Base-by-base conservation (phyloP, 2,797 vertebrate species). In the Borostomias antarcticus region DNA sequence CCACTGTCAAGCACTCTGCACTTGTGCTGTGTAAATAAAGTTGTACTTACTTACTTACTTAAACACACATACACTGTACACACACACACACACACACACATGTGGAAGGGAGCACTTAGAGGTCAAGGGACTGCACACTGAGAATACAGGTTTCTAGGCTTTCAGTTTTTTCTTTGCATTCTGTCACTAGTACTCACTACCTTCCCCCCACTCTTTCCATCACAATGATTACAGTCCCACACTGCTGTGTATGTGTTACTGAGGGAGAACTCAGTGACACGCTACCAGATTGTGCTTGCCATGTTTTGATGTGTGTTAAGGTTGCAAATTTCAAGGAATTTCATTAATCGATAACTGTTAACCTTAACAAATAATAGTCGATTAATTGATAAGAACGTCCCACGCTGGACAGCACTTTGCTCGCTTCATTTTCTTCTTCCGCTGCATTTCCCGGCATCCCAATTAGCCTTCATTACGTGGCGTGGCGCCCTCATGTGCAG, bases 231-330 rank as follows among this genome's bases (percentile, higher is more conserved):
- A 29, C n/a, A 25, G 5, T 43, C 2, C 29, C n/a, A 19, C n/a
- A 35, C 43, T 26, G 29, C 5, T 62, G 50, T 45, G 51, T 30
- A 7, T 23, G 26, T 58, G 51, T 63, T 6, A 50, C 53, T 17
- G 1, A n/a, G 1, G 32, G 13, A 23, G 19, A 17, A 43, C n/a
- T 17, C 5, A 43, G n/a, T n/a, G 1, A 43, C n/a, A 17, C 11
- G 40, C 2, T n/a, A 43, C n/a, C n/a, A n/a, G n/a, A 43, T 43
- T 43, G 40, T 43, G 40, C 40, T 43, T 2, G 40, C 40, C 11
- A 17, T n/a, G 15, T 15, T 43, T n/a, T 43, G 40, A 43, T 45
- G 64, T 33, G 52, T 58, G 19, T 54, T 25, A n/a, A n/a, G n/a
- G n/a, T n/a, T n/a, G n/a, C n/a, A n/a, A n/a, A n/a, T n/a, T n/a